phyloP scores from a whole-genome alignment of 2,888 invertebrate species.

The Coenonympha glycerion region DNA sequence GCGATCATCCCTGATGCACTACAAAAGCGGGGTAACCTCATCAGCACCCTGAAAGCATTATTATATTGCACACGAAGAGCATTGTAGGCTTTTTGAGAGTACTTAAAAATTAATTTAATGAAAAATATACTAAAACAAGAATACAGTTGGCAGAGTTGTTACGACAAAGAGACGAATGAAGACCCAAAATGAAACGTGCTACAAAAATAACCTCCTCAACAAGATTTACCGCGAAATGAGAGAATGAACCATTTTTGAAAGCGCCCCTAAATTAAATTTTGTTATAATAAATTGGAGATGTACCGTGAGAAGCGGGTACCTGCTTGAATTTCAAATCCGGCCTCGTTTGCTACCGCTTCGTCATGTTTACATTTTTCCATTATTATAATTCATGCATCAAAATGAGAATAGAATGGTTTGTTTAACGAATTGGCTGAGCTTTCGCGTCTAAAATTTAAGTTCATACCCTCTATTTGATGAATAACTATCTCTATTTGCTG shows the following conservation, averaged over 20 bases:
- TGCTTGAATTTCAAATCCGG: constrained; percentile 15
- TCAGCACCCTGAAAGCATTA: no score
- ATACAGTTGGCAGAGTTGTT: no score
- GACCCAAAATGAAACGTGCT: neutral
- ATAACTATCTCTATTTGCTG: no score
- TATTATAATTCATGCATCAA: constrained; percentile 8
- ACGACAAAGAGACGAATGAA: no score
- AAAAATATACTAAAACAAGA: no score
- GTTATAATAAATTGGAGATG: constrained; percentile 15
- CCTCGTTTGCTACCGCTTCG: constrained; percentile 6
- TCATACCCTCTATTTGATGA: no score
- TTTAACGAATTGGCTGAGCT: neutral
- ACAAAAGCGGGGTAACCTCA: no score
- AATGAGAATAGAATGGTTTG: constrained; percentile 4
- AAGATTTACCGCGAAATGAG: constrained; percentile 3
- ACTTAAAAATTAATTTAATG: no score
- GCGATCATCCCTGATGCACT: no score
- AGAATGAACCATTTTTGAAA: constrained; percentile 17
- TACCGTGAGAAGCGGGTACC: constrained; percentile 5
- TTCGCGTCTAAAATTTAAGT: neutral
- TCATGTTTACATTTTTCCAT: constrained; percentile 14
- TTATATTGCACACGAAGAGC: no score
- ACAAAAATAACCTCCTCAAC: neutral
- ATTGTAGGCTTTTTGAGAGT: no score
- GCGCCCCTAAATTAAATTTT: constrained; percentile 13